Base-by-base conservation (phyloP, 2,888 invertebrate species). In the Drosophila prolongata region DNA sequence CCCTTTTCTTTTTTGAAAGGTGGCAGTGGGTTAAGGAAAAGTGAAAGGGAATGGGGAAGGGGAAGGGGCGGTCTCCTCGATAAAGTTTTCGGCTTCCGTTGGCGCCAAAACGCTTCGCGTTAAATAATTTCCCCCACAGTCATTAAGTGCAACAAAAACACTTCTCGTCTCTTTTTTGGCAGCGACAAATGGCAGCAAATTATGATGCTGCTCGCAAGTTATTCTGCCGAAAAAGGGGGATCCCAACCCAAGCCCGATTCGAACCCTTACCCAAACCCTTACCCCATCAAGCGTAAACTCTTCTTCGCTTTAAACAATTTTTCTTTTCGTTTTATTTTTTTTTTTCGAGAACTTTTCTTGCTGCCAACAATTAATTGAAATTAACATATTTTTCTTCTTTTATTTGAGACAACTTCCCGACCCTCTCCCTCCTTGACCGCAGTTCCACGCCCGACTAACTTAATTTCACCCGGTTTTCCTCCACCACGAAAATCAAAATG, bases 321-420 rank as follows among this genome's bases (percentile, higher is more conserved):
- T 64, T 85, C 55, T 50, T 46, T 52, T 52, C 16, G 11, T n/a
- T 16, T 16, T 16, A 16, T 16, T 66, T 43, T 65, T 85, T 85
- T 44, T 55, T 42, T 53, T 37, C n/a, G 46, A 55, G 49, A 67
- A 67, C 73, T 69, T 69, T 61, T 61, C 62, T 35, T 52, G 16
- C 60, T 68, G 75, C 82, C 61, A 76, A 78, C 86, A 84, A 86
- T 84, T 84, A 84, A 84, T 84, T 88, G 86, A 88, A 84, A 84
- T 87, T 85, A 88, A 88, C 83, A 84, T 84, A 79, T 84, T 84
- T 87, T 66, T 70, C 75, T 42, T 71, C 73, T 78, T 87, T 80
- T 80, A 80, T 87, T 87, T 54, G 80, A 83, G 78, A 72, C 80
- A 77, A 83, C 69, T 70, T 77, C 19, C 11, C 35, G 13, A 10